phyloP scores from a whole-genome alignment of 1,140 invertebrate genomes.

The Trachelipus rathkii region DNA sequence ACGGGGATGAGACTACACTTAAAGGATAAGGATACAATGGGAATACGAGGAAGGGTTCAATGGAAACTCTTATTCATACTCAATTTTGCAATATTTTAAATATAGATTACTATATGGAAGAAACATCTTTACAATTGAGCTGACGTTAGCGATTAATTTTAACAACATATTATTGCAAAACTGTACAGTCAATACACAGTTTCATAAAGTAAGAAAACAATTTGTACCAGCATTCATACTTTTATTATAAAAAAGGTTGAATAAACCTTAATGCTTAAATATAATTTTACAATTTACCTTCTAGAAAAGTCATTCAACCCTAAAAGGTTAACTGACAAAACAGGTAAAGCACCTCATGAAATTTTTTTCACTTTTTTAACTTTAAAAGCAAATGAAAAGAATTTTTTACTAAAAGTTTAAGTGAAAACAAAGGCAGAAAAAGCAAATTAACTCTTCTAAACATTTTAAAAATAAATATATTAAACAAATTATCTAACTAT shows the following conservation, averaged over 20 bases:
- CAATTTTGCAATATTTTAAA: slow-evolving; percentile 45
- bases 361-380: too few relatives aligned
- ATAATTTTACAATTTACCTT: slow-evolving; percentile 1
- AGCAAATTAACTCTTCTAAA: too few relatives aligned
- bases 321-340: too few relatives aligned
- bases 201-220: slow-evolving; percentile 34
- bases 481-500: too few relatives aligned
- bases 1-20: background rate
- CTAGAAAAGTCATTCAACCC: background rate
- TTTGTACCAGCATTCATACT: slow-evolving; percentile 40
- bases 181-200: slow-evolving; percentile 40
- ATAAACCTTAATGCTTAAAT: background rate
- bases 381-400: too few relatives aligned
- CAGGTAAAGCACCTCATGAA: too few relatives aligned
- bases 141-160: slow-evolving; percentile 35
- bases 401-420: too few relatives aligned
- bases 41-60: slow-evolving; percentile 37
- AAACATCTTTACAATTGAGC: slow-evolving; percentile 47
- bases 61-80: slow-evolving; percentile 43
- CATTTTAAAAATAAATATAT: too few relatives aligned
- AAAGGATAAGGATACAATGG: slow-evolving; percentile 3
- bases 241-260: slow-evolving; percentile 18
- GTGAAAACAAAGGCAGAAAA: too few relatives aligned
- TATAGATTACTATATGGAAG: slow-evolving; percentile 44
- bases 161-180: slow-evolving; percentile 42